Percentiles rank a stretch among this genome's conserved stretches.
phyloP scores from a whole-genome alignment of 1,140 invertebrate genomes.

The Helicorthomorpha holstii region DNA sequence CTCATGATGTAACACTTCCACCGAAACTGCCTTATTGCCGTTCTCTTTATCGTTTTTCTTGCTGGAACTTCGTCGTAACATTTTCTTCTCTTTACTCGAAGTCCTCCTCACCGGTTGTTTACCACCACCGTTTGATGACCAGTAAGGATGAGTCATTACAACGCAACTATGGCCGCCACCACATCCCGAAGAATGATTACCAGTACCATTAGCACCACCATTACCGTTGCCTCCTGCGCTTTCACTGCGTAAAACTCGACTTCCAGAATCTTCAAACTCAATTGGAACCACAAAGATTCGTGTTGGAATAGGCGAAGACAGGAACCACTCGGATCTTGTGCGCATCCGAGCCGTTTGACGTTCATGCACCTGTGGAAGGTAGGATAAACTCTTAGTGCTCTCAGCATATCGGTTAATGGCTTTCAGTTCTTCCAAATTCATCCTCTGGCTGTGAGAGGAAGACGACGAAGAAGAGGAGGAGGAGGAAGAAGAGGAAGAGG shows the following conservation, averaged over 20 bases:
- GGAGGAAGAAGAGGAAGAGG: not conserved
- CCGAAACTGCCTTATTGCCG: slow-evolving; percentile 13
- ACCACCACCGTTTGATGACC: no score
- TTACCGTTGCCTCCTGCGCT: not conserved
- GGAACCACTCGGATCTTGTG: slow-evolving; percentile 84
- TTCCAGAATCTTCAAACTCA: slow-evolving; percentile 4
- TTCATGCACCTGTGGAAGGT: slow-evolving; percentile 83
- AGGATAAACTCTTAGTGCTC: slow-evolving; percentile 76
- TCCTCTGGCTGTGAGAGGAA: slow-evolving; percentile 28
- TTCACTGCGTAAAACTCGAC: slow-evolving; percentile 1
- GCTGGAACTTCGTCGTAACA: slow-evolving; percentile 40
- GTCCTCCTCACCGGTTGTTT: slow-evolving; percentile 42
- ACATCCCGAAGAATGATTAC: not conserved
- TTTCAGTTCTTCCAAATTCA: slow-evolving; percentile 64
- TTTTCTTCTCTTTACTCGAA: slow-evolving; percentile 44
- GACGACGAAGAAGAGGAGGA: slow-evolving; percentile 17
- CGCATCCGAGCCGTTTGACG: slow-evolving; percentile 81
- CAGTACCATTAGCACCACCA: slow-evolving; percentile 1
- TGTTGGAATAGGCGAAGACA: slow-evolving; percentile 30
- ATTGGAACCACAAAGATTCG: slow-evolving; percentile 5
- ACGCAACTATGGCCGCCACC: slow-evolving; percentile 36
- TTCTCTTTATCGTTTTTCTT: slow-evolving; percentile 38
- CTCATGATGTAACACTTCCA: not conserved
- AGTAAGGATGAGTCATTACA: no score
- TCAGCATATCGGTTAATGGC: slow-evolving; percentile 79